These are phyloP conservation scores for Alethe castanea DNA, from an alignment of 2,113 vertebrate species.

Conservation along the genomic window DNA sequence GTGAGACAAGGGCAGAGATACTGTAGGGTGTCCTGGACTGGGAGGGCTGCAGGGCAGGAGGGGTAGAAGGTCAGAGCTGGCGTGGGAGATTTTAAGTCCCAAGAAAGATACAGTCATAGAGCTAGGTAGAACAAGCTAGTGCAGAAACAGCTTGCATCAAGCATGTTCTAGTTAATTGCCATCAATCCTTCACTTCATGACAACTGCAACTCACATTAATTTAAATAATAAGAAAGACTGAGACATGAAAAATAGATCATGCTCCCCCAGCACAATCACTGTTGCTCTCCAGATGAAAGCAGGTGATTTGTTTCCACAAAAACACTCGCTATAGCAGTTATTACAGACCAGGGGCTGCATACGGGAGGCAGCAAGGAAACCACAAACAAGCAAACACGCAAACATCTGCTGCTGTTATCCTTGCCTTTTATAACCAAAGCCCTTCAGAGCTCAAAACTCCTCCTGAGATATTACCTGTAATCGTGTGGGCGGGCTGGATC, in stretches of 20 bases:
- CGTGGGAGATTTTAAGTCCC: neutral
- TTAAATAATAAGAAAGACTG: constrained; percentile 62
- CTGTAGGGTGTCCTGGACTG: neutral
- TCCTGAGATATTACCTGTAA: neutral
- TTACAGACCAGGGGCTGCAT: neutral
- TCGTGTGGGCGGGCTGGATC: neutral
- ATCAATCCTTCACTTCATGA: constrained; percentile 52
- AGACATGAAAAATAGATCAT: constrained; percentile 57
- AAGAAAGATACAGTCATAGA: neutral
- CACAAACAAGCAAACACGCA: neutral
- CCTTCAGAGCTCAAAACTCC: constrained; percentile 1
- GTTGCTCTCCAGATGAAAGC: constrained; percentile 53
- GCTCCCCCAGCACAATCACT: constrained; percentile 46
- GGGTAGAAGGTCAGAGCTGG: neutral
- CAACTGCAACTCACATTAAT: constrained; percentile 60
- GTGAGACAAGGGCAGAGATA: neutral
- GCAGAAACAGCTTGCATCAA: neutral
- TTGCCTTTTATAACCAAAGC: constrained; percentile 16
- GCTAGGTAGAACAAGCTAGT: neutral
- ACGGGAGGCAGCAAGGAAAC: neutral
- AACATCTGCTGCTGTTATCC: constrained; percentile 21
- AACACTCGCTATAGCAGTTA: constrained; percentile 19
- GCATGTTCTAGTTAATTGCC: constrained; percentile 1
- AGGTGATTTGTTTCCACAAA: constrained; percentile 63
- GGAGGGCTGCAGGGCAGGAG: neutral